Evolutionary conservation across 2,797 vertebrate genomes (phyloP), one percentile per base, ranked within the genome.

Genomic region (Myripristis jacobus): DNA sequence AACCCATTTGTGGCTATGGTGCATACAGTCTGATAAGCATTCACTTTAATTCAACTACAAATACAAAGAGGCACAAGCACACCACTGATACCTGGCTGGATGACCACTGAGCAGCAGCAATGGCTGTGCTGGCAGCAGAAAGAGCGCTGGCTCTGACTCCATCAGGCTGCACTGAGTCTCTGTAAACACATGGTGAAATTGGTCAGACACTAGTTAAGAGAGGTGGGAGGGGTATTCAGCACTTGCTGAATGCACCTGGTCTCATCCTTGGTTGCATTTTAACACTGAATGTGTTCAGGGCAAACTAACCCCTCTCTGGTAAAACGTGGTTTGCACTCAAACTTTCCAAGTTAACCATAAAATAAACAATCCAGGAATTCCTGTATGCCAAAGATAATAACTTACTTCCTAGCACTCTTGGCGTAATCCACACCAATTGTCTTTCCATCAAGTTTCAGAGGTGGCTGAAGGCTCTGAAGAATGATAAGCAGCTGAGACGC

Each of bases 81-180:
- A 29, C 24, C 5, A 27, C 3, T 11, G 72, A 21, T 91, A 98
- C 97, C 95, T 97, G 96, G 71, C 95, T 96, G 25, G 97, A 97
- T 0, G 97, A 98, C 97, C 97, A 98, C 92, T 98, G 97, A 80
- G 97, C 97, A 29, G 97, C 97, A 82, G 97, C 96, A 43, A 98
- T 98, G 62, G 97, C 97, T 31, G 96, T 96, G 82, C 96, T 98
- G 57, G 97, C 96, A 66, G 97, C 96, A 48, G 97, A 97, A 76
- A 96, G 95, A 36, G 94, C 95, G 2, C 92, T 97, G 79, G 96
- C 94, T 64, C 95, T 93, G 88, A 95, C 95, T 59, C 96, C 96
- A 0, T 97, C 96, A 1, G 94, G 94, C 67, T 96, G 92, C 31
- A 94, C 91, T 50, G 96, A 88, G 80, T 97, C 96, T 89, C 96